Evolutionary conservation across 2,113 vertebrate genomes (phyloP), one percentile per base, ranked within the genome.

Genomic region (Canis aureus): DNA sequence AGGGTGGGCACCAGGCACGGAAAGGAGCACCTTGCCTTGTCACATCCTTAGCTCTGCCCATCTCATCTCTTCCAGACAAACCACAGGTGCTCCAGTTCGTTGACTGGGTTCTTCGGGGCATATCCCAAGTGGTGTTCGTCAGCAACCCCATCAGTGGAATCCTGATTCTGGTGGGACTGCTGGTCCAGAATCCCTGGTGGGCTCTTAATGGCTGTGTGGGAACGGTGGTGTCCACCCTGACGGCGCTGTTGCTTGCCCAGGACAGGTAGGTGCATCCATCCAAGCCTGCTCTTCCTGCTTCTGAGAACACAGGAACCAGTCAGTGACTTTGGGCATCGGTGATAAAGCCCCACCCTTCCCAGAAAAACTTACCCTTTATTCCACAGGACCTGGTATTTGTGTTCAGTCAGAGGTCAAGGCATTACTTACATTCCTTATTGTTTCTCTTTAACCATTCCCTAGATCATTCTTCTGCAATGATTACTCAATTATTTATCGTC

Each of bases 71-170:
- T 98, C 71, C 98, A 99, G 99, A 99, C 60, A 99, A 99, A 97
- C 99, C 99, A 17, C 35, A 99, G 35, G 0, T 98, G 32, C 97
- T 99, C 78, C 99, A 99, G 98, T 98, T 99, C 64, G 3, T 99
- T 0, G 99, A 99, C 95, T 99, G 99, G 99, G 98, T 99, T 49
- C 97, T 99, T 89, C 99, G 99, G 35, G 99, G 99, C 9, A 98
- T 99, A 35, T 99, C 99, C 73, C 99, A 99, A 97, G 99, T 99
- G 98, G 99, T 99, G 99, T 99, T 99, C 35, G 99, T 99, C 96
- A 99, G 99, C 98, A 99, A 99, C 83, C 99, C 99, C 32, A 98
- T 99, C 76, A 99, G 99, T 29, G 99, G 99, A 1, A 98, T 99
- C 53, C 96, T 99, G 12, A 99, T 99, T 80, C 97, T 99, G 51